Evolutionary conservation across 2,888 invertebrate species (phyloP).

Genomic region (Lasius fuliginosus): DNA sequence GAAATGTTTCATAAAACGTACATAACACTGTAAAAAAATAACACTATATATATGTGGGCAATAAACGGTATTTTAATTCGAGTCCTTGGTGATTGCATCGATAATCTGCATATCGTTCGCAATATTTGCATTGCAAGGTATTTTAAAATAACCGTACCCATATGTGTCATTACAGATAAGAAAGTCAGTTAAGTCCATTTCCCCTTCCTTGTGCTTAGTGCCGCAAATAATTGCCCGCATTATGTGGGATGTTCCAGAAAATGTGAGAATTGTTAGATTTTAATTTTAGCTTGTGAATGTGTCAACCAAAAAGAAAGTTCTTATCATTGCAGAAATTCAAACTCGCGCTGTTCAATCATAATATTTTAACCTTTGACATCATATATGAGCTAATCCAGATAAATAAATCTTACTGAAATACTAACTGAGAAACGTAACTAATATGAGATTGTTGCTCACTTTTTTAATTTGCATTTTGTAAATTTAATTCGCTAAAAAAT

Average conservation of each 20-base stretch:
- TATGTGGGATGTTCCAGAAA: neutral
- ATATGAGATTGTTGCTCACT: neutral
- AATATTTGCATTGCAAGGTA: neutral
- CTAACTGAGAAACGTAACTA: neutral
- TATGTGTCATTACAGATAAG: neutral
- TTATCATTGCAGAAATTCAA: neutral
- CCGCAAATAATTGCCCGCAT: neutral
- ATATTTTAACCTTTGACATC: neutral
- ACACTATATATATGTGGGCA: neutral
- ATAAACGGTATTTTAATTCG: neutral
- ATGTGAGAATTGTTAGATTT: neutral
- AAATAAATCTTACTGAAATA: neutral
- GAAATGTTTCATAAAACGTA: neutral
- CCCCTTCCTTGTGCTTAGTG: neutral
- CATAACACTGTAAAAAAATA: neutral
- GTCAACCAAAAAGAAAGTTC: neutral
- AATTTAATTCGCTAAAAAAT: constrained; percentile 13
- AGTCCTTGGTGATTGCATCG: neutral
- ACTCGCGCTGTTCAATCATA: neutral
- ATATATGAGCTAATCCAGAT: neutral
- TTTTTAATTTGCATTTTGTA: neutral
- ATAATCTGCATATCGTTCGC: neutral
- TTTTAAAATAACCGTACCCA: neutral
- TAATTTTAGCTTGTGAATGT: neutral
- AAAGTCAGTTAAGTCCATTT: neutral